Conservation (phyloP, 23 tunicate species). For the Trididemnum miniatum region DNA sequence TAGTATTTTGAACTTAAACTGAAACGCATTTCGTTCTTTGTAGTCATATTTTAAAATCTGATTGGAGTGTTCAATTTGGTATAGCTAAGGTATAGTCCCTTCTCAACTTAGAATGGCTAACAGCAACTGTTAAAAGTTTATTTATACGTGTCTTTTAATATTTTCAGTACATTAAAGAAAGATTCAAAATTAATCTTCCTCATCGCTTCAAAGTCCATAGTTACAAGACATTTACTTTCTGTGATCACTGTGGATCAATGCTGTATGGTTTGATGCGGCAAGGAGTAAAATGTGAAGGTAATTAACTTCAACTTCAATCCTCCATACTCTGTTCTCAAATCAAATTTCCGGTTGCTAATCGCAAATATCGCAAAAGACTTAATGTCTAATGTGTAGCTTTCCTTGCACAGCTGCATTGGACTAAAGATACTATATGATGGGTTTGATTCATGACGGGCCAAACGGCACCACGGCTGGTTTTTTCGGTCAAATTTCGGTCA, state of each 20-base stretch:
- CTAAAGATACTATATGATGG: no score
- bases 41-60: no score
- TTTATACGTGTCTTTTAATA: background rate
- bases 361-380: background rate
- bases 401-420: background rate
- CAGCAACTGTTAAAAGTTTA: background rate
- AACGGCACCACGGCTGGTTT: no score
- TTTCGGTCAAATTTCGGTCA: no score
- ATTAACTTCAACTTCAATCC: no score
- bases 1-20: no score
- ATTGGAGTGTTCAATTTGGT: no score
- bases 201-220: constrained; percentile 90
- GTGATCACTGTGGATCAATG: constrained; percentile 97
- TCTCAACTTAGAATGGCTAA: no score
- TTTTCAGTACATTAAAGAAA: constrained; percentile 76
- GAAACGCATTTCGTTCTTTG: no score
- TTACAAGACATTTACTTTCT: constrained; percentile 78
- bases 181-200: constrained; percentile 93
- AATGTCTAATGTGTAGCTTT: background rate
- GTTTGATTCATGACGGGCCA: no score
- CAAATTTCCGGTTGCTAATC: background rate
- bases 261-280: constrained; percentile 73
- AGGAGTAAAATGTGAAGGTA: constrained; percentile 92
- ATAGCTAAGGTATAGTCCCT: no score
- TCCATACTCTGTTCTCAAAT: background rate